These are phyloP conservation scores for Meiosimyza decipiens DNA, from an alignment of 2,888 invertebrate genomes.

Conservation along the genomic window DNA sequence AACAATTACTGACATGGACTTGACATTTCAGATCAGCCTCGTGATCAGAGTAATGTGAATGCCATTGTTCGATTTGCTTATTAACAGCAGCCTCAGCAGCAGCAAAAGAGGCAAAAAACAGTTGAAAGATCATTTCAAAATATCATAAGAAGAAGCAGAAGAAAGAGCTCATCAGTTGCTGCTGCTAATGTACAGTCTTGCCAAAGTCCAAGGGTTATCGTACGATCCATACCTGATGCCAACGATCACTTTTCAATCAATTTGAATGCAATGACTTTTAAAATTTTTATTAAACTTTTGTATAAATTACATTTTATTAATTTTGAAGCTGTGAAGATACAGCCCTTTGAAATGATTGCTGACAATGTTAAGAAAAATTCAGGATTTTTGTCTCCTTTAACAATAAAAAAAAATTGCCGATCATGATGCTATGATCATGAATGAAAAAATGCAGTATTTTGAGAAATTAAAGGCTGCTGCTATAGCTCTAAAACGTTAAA, in stretches of 20 bases:
- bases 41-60: background rate
- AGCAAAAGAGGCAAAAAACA: conserved; percentile 1
- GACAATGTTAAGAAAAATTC: background rate
- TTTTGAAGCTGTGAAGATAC: background rate
- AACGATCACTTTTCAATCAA: conserved; percentile 4
- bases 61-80: background rate
- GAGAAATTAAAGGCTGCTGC: too few relatives aligned
- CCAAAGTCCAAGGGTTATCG: background rate
- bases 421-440: too few relatives aligned
- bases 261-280: conserved; percentile 9
- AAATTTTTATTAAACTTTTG: conserved; percentile 5
- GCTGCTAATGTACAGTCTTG: background rate
- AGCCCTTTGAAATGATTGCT: background rate
- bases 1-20: conserved; percentile 16
- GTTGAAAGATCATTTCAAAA: background rate
- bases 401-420: too few relatives aligned
- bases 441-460: too few relatives aligned
- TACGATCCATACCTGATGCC: conserved; percentile 23
- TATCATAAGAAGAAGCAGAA: background rate
- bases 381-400: too few relatives aligned
- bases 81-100: background rate
- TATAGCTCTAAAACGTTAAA: too few relatives aligned
- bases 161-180: conserved; percentile 23
- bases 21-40: conserved; percentile 7
- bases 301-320: background rate